phyloP scores from a whole-genome alignment of 2,797 vertebrate species.

The Gallinago solitaria region DNA sequence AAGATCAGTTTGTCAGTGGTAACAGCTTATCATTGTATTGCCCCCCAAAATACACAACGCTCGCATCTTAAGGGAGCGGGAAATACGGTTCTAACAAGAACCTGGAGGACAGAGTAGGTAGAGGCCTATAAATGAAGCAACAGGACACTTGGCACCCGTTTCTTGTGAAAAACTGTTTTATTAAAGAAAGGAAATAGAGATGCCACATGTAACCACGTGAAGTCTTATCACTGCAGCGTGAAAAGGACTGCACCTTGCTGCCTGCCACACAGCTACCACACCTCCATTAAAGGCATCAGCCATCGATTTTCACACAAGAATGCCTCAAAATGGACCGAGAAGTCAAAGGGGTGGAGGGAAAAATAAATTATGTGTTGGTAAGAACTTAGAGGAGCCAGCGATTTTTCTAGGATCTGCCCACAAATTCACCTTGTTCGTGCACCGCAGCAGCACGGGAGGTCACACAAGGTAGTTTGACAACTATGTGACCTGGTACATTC shows the following conservation, averaged over 20 bases:
- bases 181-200: not conserved
- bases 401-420: not conserved
- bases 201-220: not conserved
- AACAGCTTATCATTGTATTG: not conserved
- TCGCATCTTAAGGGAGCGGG: fast-evolving
- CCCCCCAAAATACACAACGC: not conserved
- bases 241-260: not conserved
- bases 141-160: not conserved
- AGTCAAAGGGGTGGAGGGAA: fast-evolving
- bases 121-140: not conserved
- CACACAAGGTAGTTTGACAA: not conserved
- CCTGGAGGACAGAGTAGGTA: not conserved
- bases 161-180: not conserved
- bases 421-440: not conserved
- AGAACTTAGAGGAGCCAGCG: not conserved
- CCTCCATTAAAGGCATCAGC: not conserved
- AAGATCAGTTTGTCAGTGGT: not conserved
- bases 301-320: not conserved
- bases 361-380: fast-evolving
- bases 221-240: not conserved
- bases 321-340: fast-evolving
- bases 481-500: fast-evolving
- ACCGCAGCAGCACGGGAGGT: not conserved
- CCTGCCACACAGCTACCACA: not conserved
- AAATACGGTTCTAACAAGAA: fast-evolving